A percentile compares a stretch with the other conserved stretches of the same genome.
Conservation (phyloP, 2,797 vertebrate species). For the Acipenser transmontanus region DNA sequence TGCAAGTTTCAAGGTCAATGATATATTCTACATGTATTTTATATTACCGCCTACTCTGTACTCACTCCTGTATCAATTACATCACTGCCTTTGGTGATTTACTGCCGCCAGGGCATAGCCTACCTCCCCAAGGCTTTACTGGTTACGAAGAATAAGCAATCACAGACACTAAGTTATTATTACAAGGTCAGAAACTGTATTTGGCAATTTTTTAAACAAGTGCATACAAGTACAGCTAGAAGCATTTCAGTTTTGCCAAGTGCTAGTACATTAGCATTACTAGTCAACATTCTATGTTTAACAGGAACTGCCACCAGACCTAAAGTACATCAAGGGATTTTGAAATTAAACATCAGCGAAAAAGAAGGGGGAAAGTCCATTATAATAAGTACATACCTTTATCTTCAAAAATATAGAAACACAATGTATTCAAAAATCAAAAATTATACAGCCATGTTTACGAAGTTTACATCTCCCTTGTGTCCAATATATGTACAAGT, state of each 20-base stretch:
- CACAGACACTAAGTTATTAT: slow-evolving; percentile 89
- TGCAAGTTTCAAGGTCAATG: slow-evolving; percentile 41
- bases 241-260: slow-evolving; percentile 96
- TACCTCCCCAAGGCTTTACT: not conserved
- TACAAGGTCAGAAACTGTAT: slow-evolving; percentile 99
- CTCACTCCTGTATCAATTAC: slow-evolving; percentile 19
- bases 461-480: slow-evolving; percentile 95
- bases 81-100: slow-evolving; percentile 22
- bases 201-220: slow-evolving; percentile 94
- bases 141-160: slow-evolving; percentile 72
- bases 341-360: slow-evolving; percentile 79
- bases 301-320: slow-evolving; percentile 94
- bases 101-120: not conserved
- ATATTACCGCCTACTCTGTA: slow-evolving; percentile 25
- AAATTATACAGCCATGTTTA: slow-evolving; percentile 99
- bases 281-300: slow-evolving; percentile 90
- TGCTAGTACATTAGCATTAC: slow-evolving; percentile 97
- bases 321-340: slow-evolving; percentile 89
- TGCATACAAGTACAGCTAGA: slow-evolving; percentile 99
- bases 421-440: slow-evolving; percentile 98
- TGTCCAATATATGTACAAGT: slow-evolving; percentile 84
- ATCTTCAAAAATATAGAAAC: slow-evolving; percentile 99
- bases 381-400: slow-evolving; percentile 98
- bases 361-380: slow-evolving; percentile 77
- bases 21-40: slow-evolving; percentile 39